Percentiles rank a stretch among this genome's conserved stretches.
Conservation (phyloP, 2,113 vertebrate species). For the Zootoca vivipara region DNA sequence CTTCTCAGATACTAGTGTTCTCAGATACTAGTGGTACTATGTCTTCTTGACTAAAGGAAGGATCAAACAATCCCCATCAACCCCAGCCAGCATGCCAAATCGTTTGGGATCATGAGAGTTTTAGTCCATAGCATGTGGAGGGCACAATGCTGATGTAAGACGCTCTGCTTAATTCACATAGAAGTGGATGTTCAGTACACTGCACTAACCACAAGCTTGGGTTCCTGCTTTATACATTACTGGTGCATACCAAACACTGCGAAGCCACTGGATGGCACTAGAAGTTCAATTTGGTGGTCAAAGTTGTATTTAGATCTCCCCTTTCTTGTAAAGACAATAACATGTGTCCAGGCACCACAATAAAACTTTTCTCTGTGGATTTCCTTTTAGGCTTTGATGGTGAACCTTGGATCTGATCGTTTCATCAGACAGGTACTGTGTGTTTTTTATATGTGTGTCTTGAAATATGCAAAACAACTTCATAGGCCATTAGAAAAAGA, state of each 20-base stretch:
- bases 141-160: background rate
- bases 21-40: background rate
- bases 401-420: constrained; percentile 94
- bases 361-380: constrained; percentile 36
- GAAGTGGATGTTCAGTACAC: background rate
- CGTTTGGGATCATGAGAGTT: too few relatives aligned
- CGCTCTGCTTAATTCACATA: background rate
- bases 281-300: background rate
- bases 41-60: background rate
- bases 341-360: constrained; percentile 38
- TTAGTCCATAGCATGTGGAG: too few relatives aligned
- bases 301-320: background rate
- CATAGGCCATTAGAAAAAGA: background rate
- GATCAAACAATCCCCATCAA: background rate
- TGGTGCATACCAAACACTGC: background rate
- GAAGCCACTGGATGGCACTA: background rate
- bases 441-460: constrained; percentile 11
- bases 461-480: background rate
- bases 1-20: background rate
- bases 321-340: constrained; percentile 23
- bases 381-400: constrained; percentile 90
- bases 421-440: constrained; percentile 93
- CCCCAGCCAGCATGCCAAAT: too few relatives aligned
- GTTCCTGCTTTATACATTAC: background rate
- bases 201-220: background rate